Evolutionary conservation across 1,140 invertebrate species (phyloP).

Genomic region (Bilobella aurantiaca): DNA sequence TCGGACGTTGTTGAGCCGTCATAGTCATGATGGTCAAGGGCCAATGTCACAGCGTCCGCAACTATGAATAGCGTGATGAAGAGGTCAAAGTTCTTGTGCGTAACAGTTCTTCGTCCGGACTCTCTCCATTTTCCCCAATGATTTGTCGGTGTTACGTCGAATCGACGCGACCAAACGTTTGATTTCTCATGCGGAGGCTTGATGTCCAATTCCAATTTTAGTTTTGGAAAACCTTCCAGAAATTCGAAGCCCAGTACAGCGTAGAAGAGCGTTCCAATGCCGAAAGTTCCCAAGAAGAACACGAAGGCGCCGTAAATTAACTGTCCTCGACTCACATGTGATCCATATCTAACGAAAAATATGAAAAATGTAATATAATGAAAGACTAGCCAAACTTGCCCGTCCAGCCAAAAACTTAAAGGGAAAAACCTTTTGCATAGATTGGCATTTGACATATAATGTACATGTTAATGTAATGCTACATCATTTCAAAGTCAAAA

Average conservation of each 20-base stretch:
- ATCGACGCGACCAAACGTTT: not conserved
- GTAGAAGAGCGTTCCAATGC: not conserved
- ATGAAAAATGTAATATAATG: not conserved
- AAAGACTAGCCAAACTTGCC: not conserved
- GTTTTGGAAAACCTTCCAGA: too few species aligned
- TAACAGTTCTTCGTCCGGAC: not conserved
- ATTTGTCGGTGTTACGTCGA: not conserved
- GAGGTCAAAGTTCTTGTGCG: not conserved
- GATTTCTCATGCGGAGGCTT: not conserved
- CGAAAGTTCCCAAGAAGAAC: not conserved
- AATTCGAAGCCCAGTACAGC: not conserved
- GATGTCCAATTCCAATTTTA: not conserved
- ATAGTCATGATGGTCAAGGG: not conserved
- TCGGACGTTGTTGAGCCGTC: not conserved
- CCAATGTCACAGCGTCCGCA: not conserved
- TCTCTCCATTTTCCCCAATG: not conserved
- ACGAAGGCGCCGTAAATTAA: not conserved
- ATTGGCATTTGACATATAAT: too few species aligned
- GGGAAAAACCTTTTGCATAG: too few species aligned
- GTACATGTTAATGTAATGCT: too few species aligned
- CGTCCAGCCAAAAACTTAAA: too few species aligned
- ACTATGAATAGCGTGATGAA: not conserved
- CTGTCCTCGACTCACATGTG: not conserved
- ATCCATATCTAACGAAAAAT: not conserved
- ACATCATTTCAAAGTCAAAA: not conserved